Base-by-base conservation (phyloP, 2,797 vertebrate genomes). In the Smutsia temminckii region DNA sequence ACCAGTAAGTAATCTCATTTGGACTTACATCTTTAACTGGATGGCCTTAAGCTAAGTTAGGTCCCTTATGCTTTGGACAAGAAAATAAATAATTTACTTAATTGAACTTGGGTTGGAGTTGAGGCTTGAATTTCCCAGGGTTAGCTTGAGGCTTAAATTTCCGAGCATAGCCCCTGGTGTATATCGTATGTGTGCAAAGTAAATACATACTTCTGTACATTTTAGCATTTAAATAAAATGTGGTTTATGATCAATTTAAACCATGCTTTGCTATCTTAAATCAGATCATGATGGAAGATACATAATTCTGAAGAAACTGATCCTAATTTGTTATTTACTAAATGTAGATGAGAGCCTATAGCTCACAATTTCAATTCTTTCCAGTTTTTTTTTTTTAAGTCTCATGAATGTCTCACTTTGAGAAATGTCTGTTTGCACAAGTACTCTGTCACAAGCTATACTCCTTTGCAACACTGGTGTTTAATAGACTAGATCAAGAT, bases 1-100 rank as follows among this genome's bases (percentile, higher is more conserved):
- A 53, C 25, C 51, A 46, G n/a, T 34, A 92, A 78, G 51, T 69
- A 85, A 78, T 91, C 68, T 53, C 57, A 63, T 46, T 77, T 92
- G 46, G 29, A 37, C 74, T 89, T 93, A 27, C 5, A 20, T 93
- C 61, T 89, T 94, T 86, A 89, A 78, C 59, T 75, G 27, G n/a
- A 63, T 96, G 89, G 25, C 29, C 23, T 88, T 94, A 91, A 89
- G 91, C 32, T 86, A 80, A 42, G 21, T 91, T 96, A 86, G 34
- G 25, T 93, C 4, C 66, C 64, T 81, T 94, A 86, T 51, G 77
- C 61, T 74, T 81, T 66, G 64, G 75, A 71, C 37, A 89, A 40
- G 68, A 72, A 71, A 78, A 75, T 96, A 89, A 96, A 77, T 94
- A 91, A 92, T 94, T 96, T 89, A 97, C 40, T 95, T 94, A 91